phyloP scores from a whole-genome alignment of 1,140 invertebrate species.

The Drusus annulatus region DNA sequence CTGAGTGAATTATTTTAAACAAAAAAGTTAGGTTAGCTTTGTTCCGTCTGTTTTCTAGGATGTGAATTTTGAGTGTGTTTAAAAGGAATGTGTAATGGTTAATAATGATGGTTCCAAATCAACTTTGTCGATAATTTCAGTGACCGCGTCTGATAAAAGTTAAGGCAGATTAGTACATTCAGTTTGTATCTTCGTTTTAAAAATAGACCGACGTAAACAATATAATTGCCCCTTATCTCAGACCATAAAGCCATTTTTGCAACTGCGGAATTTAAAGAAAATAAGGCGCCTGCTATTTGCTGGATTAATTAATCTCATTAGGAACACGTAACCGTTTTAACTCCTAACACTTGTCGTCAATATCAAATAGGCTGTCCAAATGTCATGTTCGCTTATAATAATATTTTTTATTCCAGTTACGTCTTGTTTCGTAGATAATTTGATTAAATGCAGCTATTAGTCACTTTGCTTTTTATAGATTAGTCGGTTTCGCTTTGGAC shows the following conservation, averaged over 20 bases:
- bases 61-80: too few species aligned
- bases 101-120: too few species aligned
- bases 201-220: slow-evolving; percentile 2
- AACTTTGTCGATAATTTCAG: too few species aligned
- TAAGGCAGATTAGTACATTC: background rate
- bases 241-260: background rate
- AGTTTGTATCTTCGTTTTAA: background rate
- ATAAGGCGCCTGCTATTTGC: too few species aligned
- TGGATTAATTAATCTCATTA: background rate
- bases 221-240: background rate
- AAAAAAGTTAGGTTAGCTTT: too few species aligned
- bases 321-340: background rate
- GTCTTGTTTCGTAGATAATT: too few species aligned
- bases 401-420: background rate
- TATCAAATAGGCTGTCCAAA: background rate
- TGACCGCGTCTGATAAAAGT: background rate
- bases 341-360: too few species aligned
- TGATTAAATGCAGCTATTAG: background rate
- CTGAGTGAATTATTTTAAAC: too few species aligned
- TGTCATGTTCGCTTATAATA: background rate
- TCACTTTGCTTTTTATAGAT: background rate
- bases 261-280: too few species aligned
- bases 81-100: too few species aligned
- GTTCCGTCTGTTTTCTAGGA: too few species aligned
- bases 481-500: too few species aligned